phyloP scores from a whole-genome alignment of 2,113 vertebrate species.

The Nycticryphes semicollaris region DNA sequence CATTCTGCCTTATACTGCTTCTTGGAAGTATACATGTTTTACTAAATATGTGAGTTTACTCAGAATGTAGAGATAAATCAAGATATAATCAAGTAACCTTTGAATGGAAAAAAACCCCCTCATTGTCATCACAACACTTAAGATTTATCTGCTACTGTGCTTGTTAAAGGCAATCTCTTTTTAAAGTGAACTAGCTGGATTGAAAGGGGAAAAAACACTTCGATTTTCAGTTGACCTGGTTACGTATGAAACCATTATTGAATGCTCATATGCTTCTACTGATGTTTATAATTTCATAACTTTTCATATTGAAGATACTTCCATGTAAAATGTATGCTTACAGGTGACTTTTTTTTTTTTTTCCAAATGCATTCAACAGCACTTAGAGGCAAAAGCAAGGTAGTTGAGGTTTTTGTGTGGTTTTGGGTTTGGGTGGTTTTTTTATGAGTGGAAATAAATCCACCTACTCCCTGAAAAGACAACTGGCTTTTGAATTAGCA shows the following conservation, averaged over 20 bases:
- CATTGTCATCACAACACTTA: background rate
- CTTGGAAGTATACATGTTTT: background rate
- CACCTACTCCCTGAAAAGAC: background rate
- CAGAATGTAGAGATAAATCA: background rate
- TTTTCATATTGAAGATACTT: background rate
- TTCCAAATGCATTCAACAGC: background rate
- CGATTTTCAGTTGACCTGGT: background rate
- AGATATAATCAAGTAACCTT: background rate
- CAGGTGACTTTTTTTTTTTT: background rate
- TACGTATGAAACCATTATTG: background rate
- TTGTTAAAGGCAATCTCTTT: background rate
- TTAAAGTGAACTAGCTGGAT: background rate
- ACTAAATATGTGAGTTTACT: background rate
- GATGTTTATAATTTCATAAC: background rate
- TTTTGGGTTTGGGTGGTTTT: background rate
- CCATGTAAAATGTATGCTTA: background rate
- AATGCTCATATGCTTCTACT: background rate
- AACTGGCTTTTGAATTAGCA: background rate
- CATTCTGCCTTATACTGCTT: background rate
- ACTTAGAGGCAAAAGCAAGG: background rate
- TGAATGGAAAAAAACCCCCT: background rate
- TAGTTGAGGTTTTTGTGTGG: background rate
- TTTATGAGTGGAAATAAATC: background rate
- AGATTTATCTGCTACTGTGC: background rate
- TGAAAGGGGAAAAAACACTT: background rate